Base-by-base conservation (phyloP, 2,113 vertebrate genomes). In the Desmodus rotundus region DNA sequence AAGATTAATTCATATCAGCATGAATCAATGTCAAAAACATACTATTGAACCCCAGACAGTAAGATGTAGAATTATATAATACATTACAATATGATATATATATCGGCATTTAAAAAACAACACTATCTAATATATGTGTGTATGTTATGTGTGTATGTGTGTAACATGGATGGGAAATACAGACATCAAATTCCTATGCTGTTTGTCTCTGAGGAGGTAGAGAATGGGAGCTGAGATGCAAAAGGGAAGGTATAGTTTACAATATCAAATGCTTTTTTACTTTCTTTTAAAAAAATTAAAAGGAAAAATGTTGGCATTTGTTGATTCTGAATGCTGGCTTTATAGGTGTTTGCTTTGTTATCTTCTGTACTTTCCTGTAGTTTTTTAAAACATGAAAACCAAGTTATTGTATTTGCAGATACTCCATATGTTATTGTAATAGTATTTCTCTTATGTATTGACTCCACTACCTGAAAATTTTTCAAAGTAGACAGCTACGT, bases 381-480 rank as follows among this genome's bases (percentile, higher is more conserved):
- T 41, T 54, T 96, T 78, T 41, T 7, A 83, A 15, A 83, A 58
- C 3, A 19, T 10, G 13, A 19, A 61, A 92, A 58, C 14, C 24
- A 45, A 54, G 38, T 20, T 15, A 8, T 2, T 16, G 2, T 45
- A 73, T 43, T 72, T 73, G 15, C 41, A 95, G 92, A 26, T 63
- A 82, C 31, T 56, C 78, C 41, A 26, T 22, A 15, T 9, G 28
- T 13, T 94, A 90, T 63, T 95, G 50, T 96, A 95, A 94, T 87
- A 81, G 74, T 72, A 36, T 95, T 97, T 96, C 83, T 95, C 93
- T 88, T 95, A 26, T 47, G 36, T n/a, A 65, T 97, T 95, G 85
- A 97, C 89, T 98, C 89, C 54, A 96, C 11, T 84, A 89, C 86
- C 89, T 91, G 83, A 96, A 84, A 87, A 93, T 92, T 97, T 97